phyloP scores from a whole-genome alignment of 2,113 vertebrate genomes.

The Sorex araneus region DNA sequence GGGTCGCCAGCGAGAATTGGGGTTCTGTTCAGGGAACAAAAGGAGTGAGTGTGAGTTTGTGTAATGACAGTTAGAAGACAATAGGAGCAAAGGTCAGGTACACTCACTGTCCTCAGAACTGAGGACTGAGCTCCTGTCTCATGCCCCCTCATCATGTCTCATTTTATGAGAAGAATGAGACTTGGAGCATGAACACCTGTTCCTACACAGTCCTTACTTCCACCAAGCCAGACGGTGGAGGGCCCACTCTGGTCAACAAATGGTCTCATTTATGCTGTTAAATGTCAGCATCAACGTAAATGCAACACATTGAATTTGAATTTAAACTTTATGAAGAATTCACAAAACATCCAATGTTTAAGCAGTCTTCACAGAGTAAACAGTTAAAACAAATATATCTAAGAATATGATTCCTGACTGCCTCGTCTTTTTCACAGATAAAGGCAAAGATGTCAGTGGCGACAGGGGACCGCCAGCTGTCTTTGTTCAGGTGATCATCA shows the following conservation, averaged over 20 bases:
- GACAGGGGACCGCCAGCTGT: constrained; percentile 76
- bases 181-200: neutral
- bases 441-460: constrained; percentile 82
- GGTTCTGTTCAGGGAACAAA: neutral
- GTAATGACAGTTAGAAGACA: neutral
- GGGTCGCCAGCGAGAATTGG: neutral
- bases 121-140: neutral
- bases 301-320: neutral
- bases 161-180: neutral
- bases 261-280: constrained; percentile 67
- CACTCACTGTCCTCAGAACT: neutral
- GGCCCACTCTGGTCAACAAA: constrained; percentile 44
- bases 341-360: constrained; percentile 82
- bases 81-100: neutral
- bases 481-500: constrained; percentile 86
- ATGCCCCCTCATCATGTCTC: neutral
- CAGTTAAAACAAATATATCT: constrained; percentile 89
- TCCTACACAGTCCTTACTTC: neutral
- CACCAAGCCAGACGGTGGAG: constrained; percentile 9
- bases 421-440: constrained; percentile 84
- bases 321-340: constrained; percentile 74
- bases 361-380: constrained; percentile 86
- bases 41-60: neutral
- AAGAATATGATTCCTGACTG: constrained; percentile 83
- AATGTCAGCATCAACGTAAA: too few relatives aligned